phyloP scores from a whole-genome alignment of 2,888 invertebrate genomes.

The Stegana nigrithorax region DNA sequence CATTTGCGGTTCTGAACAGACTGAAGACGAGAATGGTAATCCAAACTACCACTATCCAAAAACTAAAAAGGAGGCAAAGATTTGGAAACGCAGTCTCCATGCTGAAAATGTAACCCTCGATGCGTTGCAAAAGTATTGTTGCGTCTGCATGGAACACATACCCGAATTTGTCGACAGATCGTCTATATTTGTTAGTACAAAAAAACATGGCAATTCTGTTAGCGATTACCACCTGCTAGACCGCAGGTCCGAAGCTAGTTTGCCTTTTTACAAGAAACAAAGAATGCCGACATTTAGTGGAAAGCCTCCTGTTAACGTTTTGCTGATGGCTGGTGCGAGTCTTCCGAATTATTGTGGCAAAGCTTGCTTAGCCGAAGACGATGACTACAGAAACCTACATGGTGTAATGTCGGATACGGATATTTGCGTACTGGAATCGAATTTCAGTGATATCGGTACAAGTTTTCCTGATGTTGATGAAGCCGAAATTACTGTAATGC shows the following conservation, averaged over 20 bases:
- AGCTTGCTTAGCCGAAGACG: not conserved
- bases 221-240: not conserved
- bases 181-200: too few relatives aligned
- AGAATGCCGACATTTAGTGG: not conserved
- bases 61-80: conserved; percentile 40
- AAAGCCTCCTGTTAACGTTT: conserved; percentile 35
- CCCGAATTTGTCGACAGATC: conserved; percentile 44
- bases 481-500: conserved; percentile 36
- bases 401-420: conserved; percentile 32
- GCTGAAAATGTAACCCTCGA: conserved; percentile 34
- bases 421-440: conserved; percentile 42
- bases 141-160: conserved; percentile 46
- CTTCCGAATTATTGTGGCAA: conserved; percentile 29
- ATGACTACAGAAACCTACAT: not conserved
- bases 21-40: conserved; percentile 21
- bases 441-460: conserved; percentile 27
- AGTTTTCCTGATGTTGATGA: conserved; percentile 38
- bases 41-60: conserved; percentile 38
- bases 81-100: conserved; percentile 47
- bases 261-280: too few relatives aligned
- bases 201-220: not conserved
- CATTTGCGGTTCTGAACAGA: conserved; percentile 41
- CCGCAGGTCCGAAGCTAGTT: not conserved
- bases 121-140: conserved; percentile 35
- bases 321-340: conserved; percentile 39